These are phyloP conservation scores for Kuschelorhynchus macadamiae DNA, from an alignment of 2,888 invertebrate genomes.

Conservation along the genomic window DNA sequence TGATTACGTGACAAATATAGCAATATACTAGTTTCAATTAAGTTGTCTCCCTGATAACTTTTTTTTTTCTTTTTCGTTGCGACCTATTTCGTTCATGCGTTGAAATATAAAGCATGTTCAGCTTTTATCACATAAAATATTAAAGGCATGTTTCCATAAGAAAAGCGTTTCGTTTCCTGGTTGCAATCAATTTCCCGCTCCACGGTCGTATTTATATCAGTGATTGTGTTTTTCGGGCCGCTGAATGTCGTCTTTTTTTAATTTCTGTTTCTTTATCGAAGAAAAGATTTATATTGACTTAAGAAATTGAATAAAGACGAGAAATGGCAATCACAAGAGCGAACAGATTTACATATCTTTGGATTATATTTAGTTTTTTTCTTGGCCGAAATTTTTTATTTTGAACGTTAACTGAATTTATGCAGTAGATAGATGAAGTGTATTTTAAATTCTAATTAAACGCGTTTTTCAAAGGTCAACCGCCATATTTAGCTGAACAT, in stretches of 20 bases:
- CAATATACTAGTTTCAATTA: slow-evolving; percentile 35
- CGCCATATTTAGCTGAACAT: too few species aligned
- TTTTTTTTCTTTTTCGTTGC: slow-evolving; percentile 26
- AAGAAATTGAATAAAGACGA: background rate
- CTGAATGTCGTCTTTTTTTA: background rate
- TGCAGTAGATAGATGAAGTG: too few species aligned
- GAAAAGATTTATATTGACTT: background rate
- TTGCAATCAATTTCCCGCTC: slow-evolving; percentile 31
- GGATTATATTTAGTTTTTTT: too few species aligned
- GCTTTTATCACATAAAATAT: slow-evolving; percentile 46
- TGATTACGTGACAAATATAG: slow-evolving; percentile 26
- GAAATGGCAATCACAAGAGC: too few species aligned
- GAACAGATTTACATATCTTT: too few species aligned
- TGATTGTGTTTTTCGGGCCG: slow-evolving; percentile 33
- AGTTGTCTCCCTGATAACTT: slow-evolving; percentile 31
- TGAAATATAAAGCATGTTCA: slow-evolving; percentile 21
- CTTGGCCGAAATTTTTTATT: too few species aligned
- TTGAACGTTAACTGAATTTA: too few species aligned
- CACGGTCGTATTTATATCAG: slow-evolving; percentile 41
- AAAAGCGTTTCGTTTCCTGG: slow-evolving; percentile 30
- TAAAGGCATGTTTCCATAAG: slow-evolving; percentile 33
- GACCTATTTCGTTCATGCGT: slow-evolving; percentile 17
- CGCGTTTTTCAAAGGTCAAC: too few species aligned
- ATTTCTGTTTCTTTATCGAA: background rate
- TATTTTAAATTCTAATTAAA: too few species aligned